Evolutionary conservation across 2,797 vertebrate species (phyloP).

Genomic region (Adrianichthys oophorus): DNA sequence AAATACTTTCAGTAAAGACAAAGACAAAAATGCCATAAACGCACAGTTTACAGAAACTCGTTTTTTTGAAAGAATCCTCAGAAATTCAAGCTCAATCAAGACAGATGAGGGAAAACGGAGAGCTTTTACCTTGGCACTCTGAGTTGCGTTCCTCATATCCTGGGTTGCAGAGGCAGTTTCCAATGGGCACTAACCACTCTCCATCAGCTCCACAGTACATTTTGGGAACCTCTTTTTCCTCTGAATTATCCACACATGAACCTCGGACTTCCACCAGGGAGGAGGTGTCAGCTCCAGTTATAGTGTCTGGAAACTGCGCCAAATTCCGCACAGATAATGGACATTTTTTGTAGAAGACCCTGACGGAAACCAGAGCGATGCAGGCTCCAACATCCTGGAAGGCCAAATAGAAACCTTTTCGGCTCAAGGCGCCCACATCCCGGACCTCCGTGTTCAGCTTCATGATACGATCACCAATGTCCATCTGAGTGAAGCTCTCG

Average conservation of each 20-base stretch:
- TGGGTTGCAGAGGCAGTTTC: slow-evolving; percentile 94
- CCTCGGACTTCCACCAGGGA: slow-evolving; percentile 96
- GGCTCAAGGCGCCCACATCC: slow-evolving; percentile 88
- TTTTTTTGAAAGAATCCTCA: neutral
- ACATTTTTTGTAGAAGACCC: slow-evolving; percentile 97
- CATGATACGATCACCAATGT: slow-evolving; percentile 97
- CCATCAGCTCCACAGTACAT: slow-evolving; percentile 99
- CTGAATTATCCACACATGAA: slow-evolving; percentile 95
- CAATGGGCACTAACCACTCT: slow-evolving; percentile 98
- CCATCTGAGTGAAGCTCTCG: slow-evolving; percentile 98
- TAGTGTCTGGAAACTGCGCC: slow-evolving; percentile 95
- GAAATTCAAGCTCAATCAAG: neutral
- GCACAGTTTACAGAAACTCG: neutral
- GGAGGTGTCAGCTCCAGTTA: slow-evolving; percentile 93
- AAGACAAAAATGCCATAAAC: slow-evolving; percentile 7
- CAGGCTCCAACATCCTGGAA: slow-evolving; percentile 98
- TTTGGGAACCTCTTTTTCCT: slow-evolving; percentile 97
- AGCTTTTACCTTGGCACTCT: slow-evolving; percentile 91
- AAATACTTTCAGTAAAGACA: slow-evolving; percentile 17
- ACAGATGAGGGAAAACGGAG: slow-evolving; percentile 37
- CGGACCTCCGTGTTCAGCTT: slow-evolving; percentile 96
- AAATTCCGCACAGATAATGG: slow-evolving; percentile 91
- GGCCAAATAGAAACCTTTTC: slow-evolving; percentile 95
- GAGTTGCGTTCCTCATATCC: slow-evolving; percentile 91
- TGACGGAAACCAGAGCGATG: slow-evolving; percentile 93